Conservation (phyloP, 2,113 vertebrate genomes). For the Lophotis ruficrista region DNA sequence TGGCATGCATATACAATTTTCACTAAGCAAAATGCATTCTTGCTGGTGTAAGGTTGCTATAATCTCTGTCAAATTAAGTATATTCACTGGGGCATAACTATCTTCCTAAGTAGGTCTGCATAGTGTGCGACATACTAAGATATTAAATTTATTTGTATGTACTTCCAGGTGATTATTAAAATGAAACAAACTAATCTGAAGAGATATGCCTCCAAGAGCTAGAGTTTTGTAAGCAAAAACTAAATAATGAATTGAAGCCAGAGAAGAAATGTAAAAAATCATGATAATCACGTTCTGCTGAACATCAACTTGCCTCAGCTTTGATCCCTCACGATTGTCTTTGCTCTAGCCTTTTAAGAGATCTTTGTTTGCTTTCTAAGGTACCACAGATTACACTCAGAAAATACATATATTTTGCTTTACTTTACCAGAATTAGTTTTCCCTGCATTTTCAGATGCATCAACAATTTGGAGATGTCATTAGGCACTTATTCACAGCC, state of each 20-base stretch:
- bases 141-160: background rate
- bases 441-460: slow-evolving; percentile 1
- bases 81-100: background rate
- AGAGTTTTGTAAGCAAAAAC: background rate
- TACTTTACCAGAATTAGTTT: slow-evolving; percentile 21
- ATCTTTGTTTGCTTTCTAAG: background rate
- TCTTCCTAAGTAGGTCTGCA: background rate
- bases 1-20: background rate
- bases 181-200: background rate
- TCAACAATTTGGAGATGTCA: slow-evolving; percentile 10
- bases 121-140: background rate
- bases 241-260: background rate
- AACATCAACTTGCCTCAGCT: background rate
- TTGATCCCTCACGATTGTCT: background rate
- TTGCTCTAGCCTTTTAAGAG: background rate
- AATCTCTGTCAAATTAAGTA: background rate
- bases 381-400: background rate
- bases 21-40: background rate
- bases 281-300: background rate
- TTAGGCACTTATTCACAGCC: background rate
- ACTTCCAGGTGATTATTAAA: background rate
- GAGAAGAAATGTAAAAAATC: background rate
- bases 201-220: background rate
- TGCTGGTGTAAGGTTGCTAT: background rate
- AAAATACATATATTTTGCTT: background rate